Evolutionary conservation across 37 sponge, comb jelly and placozoan species (phyloP).

Genomic region (Mnemiopsis leidyi): DNA sequence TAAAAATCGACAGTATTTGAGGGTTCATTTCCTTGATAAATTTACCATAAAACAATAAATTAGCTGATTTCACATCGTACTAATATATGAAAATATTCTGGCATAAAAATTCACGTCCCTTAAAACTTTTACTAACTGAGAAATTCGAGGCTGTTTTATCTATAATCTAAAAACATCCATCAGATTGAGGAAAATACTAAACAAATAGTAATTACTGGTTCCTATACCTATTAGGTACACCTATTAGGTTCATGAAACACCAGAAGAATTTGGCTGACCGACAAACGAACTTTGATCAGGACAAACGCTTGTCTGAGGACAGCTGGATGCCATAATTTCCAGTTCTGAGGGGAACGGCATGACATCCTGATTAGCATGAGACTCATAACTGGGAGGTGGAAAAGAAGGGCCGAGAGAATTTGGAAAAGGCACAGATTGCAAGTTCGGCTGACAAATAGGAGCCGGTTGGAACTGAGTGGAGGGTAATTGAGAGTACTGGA

Average conservation of each 20-base stretch:
- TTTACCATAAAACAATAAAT: background rate
- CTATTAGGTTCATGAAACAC: background rate
- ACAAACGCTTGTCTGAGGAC: background rate
- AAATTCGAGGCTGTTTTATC: background rate
- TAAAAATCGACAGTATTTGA: background rate
- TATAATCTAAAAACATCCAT: background rate
- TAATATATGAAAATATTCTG: background rate
- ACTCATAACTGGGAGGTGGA: background rate
- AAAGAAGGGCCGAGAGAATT: background rate
- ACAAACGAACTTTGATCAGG: background rate
- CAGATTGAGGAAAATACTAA: background rate
- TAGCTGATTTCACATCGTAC: background rate
- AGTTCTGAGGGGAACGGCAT: background rate
- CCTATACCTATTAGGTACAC: background rate
- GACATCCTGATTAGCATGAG: background rate
- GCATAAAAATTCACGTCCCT: background rate
- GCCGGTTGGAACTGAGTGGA: background rate
- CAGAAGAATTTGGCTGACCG: background rate
- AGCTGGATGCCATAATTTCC: background rate
- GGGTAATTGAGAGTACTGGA: background rate
- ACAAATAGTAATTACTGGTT: background rate
- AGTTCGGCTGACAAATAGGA: background rate
- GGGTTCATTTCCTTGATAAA: background rate
- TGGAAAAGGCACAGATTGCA: background rate
- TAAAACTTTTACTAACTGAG: background rate